Conservation (phyloP, 2,888 invertebrate genomes). For the Synanthedon vespiformis region DNA sequence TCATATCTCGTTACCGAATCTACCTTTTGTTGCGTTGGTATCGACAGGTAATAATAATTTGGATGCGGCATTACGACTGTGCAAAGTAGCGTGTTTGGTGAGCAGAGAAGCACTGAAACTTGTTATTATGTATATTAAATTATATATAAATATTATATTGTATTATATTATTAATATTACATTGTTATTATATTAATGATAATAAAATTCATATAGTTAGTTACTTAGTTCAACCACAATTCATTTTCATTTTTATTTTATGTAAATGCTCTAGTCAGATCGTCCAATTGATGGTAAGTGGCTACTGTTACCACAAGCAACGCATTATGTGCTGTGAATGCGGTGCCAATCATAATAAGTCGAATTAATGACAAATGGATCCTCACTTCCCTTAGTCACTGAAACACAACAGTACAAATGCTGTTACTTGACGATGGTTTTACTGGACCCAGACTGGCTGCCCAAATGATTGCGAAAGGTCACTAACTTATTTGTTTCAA, state of each 20-base stretch:
- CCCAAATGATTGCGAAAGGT: too few relatives aligned
- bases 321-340: not conserved
- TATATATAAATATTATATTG: too few relatives aligned
- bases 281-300: not conserved
- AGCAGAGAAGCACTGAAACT: too few relatives aligned
- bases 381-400: too few relatives aligned
- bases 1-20: slow-evolving; percentile 58
- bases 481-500: too few relatives aligned
- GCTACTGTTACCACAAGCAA: not conserved
- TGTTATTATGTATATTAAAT: too few relatives aligned
- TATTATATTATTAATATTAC: too few relatives aligned
- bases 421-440: too few relatives aligned
- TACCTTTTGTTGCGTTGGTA: slow-evolving; percentile 36
- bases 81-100: not conserved
- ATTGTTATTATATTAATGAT: too few relatives aligned
- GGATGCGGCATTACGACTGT: slow-evolving; percentile 25
- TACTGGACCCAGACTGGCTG: too few relatives aligned
- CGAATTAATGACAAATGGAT: not conserved
- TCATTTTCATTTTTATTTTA: not conserved
- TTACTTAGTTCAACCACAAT: not conserved
- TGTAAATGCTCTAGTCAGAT: not conserved
- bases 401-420: too few relatives aligned
- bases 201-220: not conserved
- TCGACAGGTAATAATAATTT: slow-evolving; percentile 9
- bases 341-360: not conserved